These are phyloP conservation scores for Gallinago solitaria DNA, from an alignment of 2,797 vertebrate genomes.

Conservation along the genomic window DNA sequence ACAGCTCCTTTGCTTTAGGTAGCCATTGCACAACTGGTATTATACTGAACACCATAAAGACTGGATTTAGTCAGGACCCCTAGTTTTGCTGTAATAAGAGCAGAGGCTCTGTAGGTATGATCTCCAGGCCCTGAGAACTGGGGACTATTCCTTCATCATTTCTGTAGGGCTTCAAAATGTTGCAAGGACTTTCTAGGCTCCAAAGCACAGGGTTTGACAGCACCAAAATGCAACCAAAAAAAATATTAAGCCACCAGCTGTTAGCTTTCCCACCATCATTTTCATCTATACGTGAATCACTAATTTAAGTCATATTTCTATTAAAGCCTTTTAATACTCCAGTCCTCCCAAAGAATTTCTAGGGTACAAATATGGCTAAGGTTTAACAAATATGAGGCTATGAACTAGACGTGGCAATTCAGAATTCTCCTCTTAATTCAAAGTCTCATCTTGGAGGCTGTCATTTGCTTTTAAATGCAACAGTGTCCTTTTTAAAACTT, in stretches of 20 bases:
- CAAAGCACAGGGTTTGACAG: neutral
- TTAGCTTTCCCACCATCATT: neutral
- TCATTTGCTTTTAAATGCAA: neutral
- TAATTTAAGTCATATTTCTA: neutral
- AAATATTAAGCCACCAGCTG: neutral
- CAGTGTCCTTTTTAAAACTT: neutral
- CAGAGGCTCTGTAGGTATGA: neutral
- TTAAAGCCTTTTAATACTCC: neutral
- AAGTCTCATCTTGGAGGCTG: neutral
- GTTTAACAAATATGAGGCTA: neutral
- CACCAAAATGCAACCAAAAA: neutral
- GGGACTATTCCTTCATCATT: neutral
- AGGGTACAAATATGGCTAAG: neutral
- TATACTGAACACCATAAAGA: neutral
- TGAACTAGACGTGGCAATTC: neutral
- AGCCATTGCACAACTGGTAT: neutral
- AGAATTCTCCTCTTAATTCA: neutral
- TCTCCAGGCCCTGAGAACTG: neutral
- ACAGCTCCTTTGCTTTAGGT: neutral
- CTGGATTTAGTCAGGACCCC: neutral
- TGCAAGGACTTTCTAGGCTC: neutral
- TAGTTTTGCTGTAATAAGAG: neutral
- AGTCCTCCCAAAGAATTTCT: neutral
- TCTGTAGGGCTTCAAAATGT: neutral
- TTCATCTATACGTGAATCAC: neutral